These are phyloP conservation scores for Ophion obscuratus DNA, from an alignment of 2,888 invertebrate genomes.

Conservation along the genomic window DNA sequence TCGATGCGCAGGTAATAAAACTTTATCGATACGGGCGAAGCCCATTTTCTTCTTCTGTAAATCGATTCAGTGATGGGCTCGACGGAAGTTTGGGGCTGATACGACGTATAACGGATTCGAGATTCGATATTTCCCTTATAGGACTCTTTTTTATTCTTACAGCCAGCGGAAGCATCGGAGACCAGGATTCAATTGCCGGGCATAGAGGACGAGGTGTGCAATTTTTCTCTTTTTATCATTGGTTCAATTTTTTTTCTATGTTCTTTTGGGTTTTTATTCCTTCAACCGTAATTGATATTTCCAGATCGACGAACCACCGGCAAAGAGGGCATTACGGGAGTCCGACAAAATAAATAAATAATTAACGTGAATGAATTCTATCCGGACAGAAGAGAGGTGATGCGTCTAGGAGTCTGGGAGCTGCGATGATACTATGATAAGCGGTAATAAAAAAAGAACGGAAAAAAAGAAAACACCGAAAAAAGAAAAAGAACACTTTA, in stretches of 20 bases:
- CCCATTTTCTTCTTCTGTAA: slow-evolving; percentile 6
- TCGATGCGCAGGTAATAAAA: slow-evolving; percentile 88
- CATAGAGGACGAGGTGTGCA: slow-evolving; percentile 86
- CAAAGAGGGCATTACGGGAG: slow-evolving; percentile 82
- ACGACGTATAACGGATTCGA: not conserved
- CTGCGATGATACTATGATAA: slow-evolving; percentile 65
- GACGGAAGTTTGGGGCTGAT: not conserved
- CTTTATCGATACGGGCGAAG: slow-evolving; percentile 34
- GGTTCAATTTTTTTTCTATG: not conserved
- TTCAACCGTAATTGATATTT: slow-evolving; percentile 58
- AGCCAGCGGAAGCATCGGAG: slow-evolving; percentile 93
- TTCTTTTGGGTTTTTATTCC: not conserved
- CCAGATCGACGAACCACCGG: slow-evolving; percentile 82
- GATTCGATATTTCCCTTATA: slow-evolving; percentile 18
- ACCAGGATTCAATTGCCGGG: slow-evolving; percentile 91
- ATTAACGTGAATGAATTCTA: slow-evolving; percentile 76
- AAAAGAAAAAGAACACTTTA: slow-evolving; percentile 79
- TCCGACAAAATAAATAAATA: slow-evolving; percentile 83
- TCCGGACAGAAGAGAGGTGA: slow-evolving; percentile 52
- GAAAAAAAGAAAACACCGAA: slow-evolving; percentile 73
- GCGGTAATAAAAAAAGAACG: slow-evolving; percentile 74
- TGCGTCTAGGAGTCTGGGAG: slow-evolving; percentile 38
- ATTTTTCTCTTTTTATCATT: not conserved
- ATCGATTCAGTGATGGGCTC: not conserved
- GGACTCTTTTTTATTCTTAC: slow-evolving; percentile 71